Conservation (phyloP, 2,888 invertebrate species). For the Thelaira solivaga region DNA sequence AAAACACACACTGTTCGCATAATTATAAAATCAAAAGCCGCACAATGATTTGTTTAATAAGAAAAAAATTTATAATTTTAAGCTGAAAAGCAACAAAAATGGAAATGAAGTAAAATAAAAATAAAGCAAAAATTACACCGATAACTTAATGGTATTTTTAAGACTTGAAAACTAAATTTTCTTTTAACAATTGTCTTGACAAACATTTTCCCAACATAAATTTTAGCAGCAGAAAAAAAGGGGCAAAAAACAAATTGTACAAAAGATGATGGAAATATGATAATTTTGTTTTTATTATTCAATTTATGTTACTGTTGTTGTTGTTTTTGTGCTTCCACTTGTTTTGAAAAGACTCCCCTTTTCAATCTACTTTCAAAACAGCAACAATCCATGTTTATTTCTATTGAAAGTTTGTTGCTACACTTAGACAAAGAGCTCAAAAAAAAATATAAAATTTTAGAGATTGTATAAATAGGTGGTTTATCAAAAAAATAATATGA, state of each 20-base stretch:
- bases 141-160: conserved; percentile 7
- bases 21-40: conserved; percentile 34
- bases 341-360: neutral
- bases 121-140: neutral
- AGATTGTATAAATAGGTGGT: conserved; percentile 59
- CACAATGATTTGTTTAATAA: conserved; percentile 6
- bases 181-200: conserved; percentile 41
- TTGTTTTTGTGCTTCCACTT: neutral
- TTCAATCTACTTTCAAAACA: neutral
- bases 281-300: too few relatives aligned
- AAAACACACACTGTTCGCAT: conserved; percentile 25
- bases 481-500: conserved; percentile 35
- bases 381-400: neutral
- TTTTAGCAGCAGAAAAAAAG: neutral
- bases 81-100: too few relatives aligned
- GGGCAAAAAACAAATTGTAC: neutral
- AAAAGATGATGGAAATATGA: conserved; percentile 53
- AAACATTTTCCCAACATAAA: conserved; percentile 55
- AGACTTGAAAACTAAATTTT: conserved; percentile 28
- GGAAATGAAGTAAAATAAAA: neutral
- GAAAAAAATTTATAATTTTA: too few relatives aligned
- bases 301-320: too few relatives aligned
- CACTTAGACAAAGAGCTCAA: neutral
- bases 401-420: neutral
- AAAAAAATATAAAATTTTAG: conserved; percentile 8